Evolutionary conservation across 2,797 vertebrate species (phyloP).

Genomic region (Limnodromus scolopaceus): DNA sequence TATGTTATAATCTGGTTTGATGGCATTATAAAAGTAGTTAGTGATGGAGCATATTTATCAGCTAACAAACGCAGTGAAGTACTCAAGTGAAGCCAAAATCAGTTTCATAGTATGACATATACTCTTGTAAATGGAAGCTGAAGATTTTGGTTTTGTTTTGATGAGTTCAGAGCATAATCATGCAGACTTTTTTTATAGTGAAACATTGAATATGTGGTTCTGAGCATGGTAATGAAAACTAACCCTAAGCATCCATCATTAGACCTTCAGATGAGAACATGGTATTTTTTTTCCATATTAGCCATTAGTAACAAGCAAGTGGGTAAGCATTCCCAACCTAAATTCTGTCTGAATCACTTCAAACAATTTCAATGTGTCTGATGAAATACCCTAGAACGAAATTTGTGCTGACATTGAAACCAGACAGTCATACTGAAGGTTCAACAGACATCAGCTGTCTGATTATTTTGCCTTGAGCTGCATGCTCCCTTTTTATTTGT

Average conservation of each 20-base stretch:
- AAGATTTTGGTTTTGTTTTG: neutral
- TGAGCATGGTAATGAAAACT: neutral
- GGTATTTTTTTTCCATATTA: neutral
- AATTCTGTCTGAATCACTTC: neutral
- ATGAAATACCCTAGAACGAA: neutral
- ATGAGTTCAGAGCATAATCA: neutral
- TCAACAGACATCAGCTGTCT: constrained; percentile 31
- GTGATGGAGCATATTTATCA: neutral
- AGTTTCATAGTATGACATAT: neutral
- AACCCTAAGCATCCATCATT: neutral
- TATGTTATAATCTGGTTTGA: neutral
- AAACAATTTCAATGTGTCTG: neutral
- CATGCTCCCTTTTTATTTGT: neutral
- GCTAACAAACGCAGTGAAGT: neutral
- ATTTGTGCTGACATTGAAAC: constrained; percentile 44
- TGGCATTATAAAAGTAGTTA: neutral
- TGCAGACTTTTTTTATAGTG: neutral
- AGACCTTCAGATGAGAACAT: neutral
- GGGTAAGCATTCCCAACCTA: neutral
- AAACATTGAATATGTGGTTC: neutral
- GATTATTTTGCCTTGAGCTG: constrained; percentile 8
- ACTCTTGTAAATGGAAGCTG: neutral
- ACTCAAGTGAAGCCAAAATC: neutral
- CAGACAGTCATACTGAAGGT: constrained; percentile 43
- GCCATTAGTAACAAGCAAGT: neutral